Percentiles rank a stretch among this genome's conserved stretches.
phyloP scores from a whole-genome alignment of 2,888 invertebrate genomes.

The Stenodema calcarata region DNA sequence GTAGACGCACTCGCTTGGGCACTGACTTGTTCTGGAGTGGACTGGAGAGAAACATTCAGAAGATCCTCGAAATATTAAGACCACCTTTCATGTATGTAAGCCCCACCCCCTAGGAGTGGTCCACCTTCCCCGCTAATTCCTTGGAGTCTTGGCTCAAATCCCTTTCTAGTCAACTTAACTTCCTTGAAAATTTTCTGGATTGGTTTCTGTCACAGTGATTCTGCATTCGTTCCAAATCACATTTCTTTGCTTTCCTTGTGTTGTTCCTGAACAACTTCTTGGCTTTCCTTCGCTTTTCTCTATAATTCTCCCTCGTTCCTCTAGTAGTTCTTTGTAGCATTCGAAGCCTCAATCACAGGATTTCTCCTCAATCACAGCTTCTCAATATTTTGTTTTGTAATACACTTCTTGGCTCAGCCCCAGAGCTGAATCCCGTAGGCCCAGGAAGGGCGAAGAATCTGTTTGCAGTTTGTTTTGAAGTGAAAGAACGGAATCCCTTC shows the following conservation, averaged over 20 bases:
- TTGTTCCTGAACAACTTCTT: not conserved
- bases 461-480: too few species aligned
- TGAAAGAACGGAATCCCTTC: too few species aligned
- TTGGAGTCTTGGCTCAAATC: not conserved
- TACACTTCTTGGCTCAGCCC: too few species aligned
- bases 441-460: too few species aligned
- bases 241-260: not conserved
- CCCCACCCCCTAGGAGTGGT: not conserved
- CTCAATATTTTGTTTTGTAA: too few species aligned
- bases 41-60: not conserved
- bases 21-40: not conserved
- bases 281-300: not conserved
- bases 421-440: too few species aligned
- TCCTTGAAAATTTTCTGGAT: not conserved
- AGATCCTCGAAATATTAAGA: not conserved
- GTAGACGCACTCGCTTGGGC: not conserved
- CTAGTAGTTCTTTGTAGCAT: too few species aligned
- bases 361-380: too few species aligned
- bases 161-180: not conserved
- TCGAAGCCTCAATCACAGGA: too few species aligned
- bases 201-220: not conserved
- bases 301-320: too few species aligned
- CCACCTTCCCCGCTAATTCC: not conserved
- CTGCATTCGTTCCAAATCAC: not conserved
- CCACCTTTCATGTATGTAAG: not conserved